phyloP scores from a whole-genome alignment of 1,140 invertebrate species.

The Papilio xuthus region DNA sequence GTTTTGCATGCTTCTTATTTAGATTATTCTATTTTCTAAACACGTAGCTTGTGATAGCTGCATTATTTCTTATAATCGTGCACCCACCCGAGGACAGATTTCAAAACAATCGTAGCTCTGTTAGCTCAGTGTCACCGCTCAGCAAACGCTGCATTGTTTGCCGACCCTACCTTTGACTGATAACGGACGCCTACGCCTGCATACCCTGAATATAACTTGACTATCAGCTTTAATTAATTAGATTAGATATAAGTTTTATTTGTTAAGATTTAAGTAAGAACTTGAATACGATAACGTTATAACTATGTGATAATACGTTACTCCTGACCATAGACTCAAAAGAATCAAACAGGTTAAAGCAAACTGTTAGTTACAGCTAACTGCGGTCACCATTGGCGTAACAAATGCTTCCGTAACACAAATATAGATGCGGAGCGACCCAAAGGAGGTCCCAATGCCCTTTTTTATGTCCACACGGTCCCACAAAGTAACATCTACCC shows the following conservation, averaged over 20 bases:
- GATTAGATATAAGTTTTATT: not conserved
- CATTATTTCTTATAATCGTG: conserved; percentile 5
- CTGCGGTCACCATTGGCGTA: not conserved
- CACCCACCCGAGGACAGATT: conserved; percentile 46
- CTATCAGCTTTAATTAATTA: conserved; percentile 17
- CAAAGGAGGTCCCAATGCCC: conserved; percentile 34
- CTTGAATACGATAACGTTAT: not conserved
- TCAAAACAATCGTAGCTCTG: conserved; percentile 52
- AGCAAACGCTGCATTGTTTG: conserved; percentile 48
- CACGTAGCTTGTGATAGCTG: not conserved
- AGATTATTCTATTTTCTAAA: not conserved
- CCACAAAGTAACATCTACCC: conserved; percentile 50
- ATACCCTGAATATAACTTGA: not conserved
- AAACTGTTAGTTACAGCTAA: conserved; percentile 2
- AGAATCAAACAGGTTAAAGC: not conserved
- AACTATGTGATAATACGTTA: not conserved
- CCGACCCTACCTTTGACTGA: conserved; percentile 67
- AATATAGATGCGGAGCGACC: not conserved
- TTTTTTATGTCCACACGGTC: conserved; percentile 46
- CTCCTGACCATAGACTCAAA: not conserved
- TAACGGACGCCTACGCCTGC: conserved; percentile 45
- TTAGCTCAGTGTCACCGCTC: conserved; percentile 41
- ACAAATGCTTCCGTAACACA: conserved; percentile 17
- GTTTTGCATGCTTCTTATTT: too few relatives aligned
- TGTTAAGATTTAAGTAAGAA: not conserved